Base-by-base conservation (phyloP, 2,888 invertebrate species). In the Gymnocheta viridis region DNA sequence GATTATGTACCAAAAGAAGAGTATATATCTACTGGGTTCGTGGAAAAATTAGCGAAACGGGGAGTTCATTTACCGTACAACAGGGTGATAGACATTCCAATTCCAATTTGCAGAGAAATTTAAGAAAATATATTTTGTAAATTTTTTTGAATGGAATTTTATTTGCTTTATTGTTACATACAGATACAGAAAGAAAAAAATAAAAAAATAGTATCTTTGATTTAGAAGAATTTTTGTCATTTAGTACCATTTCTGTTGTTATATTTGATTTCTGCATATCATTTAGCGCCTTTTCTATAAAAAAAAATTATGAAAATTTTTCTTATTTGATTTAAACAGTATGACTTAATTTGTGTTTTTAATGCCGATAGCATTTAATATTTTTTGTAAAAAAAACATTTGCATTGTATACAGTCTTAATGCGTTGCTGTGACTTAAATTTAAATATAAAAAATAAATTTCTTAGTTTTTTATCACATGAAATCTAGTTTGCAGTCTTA, bases 221-320 rank as follows among this genome's bases (percentile, higher is more conserved):
- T 44, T 44, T 44, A 49, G 19, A 22, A 49, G 47, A 49, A 22
- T 19, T 49, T 49, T 49, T 49, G 47, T 49, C 47, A 49, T 49
- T 49, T 49, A 49, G 22, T 10, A 49, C 47, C 10, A 9, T 49
- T 49, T 49, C 47, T 19, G 10, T 49, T 49, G 47, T 22, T 22
- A 22, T 49, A 7, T 17, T 49, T 49, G 0, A 22, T 49, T 49
- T 49, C 22, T 22, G 47, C 47, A 49, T 49, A 49, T 49, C 47
- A 49, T 9, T 49, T 49, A 49, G 22, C 47, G 22, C 47, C 47
- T 49, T 49, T 22, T 22, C 47, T 49, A 49, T 22, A 32, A 49
- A 19, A 49, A 49, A 49, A 49, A 17, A 7, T 17, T 44, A 17
- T 44, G 17, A 44, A 44, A 3, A 44, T 44, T 2, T 44, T 41